These are phyloP conservation scores for Parazoanthus swiftii DNA, from an alignment of 92 coral and sea anemone species.

Conservation along the genomic window DNA sequence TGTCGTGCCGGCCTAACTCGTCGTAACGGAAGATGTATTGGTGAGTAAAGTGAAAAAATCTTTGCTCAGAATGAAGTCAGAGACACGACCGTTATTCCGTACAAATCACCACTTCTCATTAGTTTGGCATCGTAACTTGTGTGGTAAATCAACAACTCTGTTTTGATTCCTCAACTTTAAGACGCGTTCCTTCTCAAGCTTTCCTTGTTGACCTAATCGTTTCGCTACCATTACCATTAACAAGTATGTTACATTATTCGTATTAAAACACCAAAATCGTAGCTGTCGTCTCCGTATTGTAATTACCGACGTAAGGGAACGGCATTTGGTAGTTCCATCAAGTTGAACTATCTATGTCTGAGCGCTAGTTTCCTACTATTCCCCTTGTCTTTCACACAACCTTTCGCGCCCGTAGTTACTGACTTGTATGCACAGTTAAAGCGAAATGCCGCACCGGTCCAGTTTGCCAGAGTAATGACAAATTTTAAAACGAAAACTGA, in stretches of 20 bases:
- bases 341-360: background rate
- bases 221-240: too few relatives aligned
- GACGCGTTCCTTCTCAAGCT: too few relatives aligned
- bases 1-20: background rate
- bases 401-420: background rate
- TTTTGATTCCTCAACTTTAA: background rate
- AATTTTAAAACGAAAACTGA: too few relatives aligned
- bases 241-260: too few relatives aligned
- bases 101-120: background rate
- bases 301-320: too few relatives aligned
- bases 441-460: background rate
- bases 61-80: background rate
- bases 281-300: too few relatives aligned
- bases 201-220: too few relatives aligned
- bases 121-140: background rate
- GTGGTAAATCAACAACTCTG: too few relatives aligned
- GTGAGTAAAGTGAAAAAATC: background rate
- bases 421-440: constrained; percentile 9
- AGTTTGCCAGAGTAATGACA: background rate
- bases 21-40: constrained; percentile 1
- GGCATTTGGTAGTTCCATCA: background rate
- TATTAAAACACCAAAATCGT: too few relatives aligned
- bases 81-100: background rate
- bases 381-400: too few relatives aligned
- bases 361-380: too few relatives aligned